These are phyloP conservation scores for Cloeon dipterum DNA, from an alignment of 2,888 invertebrate genomes.

Conservation along the genomic window DNA sequence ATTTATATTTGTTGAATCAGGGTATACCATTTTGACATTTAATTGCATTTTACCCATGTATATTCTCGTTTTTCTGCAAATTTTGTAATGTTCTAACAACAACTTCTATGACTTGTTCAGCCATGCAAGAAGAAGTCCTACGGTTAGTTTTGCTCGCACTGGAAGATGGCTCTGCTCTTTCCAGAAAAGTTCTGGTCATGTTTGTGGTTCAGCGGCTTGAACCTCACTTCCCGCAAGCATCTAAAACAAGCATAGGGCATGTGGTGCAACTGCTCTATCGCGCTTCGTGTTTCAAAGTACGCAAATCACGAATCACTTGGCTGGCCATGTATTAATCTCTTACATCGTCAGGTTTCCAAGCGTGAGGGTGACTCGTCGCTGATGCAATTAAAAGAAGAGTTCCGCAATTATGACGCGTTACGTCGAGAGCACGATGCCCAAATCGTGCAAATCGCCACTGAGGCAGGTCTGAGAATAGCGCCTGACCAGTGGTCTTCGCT, in stretches of 20 bases:
- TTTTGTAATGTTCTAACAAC: too few relatives aligned
- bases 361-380: conserved; percentile 89
- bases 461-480: conserved; percentile 87
- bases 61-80: too few relatives aligned
- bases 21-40: too few relatives aligned
- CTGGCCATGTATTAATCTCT: neutral
- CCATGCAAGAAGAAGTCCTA: conserved; percentile 97
- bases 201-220: conserved; percentile 93
- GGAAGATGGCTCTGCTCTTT: conserved; percentile 85
- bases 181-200: conserved; percentile 88
- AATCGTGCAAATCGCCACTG: conserved; percentile 94
- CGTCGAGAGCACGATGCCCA: conserved; percentile 93
- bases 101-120: too few relatives aligned
- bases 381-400: conserved; percentile 95
- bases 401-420: conserved; percentile 79
- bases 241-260: conserved; percentile 97
- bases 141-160: conserved; percentile 80
- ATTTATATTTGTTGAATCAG: too few relatives aligned
- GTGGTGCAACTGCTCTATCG: conserved; percentile 94
- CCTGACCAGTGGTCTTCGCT: conserved; percentile 97
- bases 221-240: conserved; percentile 88
- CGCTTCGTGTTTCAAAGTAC: conserved; percentile 92
- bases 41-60: too few relatives aligned
- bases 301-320: neutral
- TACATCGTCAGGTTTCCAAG: conserved; percentile 53